These are phyloP conservation scores for Halcyon smyrnensis DNA, from an alignment of 2,797 vertebrate species.

Conservation along the genomic window DNA sequence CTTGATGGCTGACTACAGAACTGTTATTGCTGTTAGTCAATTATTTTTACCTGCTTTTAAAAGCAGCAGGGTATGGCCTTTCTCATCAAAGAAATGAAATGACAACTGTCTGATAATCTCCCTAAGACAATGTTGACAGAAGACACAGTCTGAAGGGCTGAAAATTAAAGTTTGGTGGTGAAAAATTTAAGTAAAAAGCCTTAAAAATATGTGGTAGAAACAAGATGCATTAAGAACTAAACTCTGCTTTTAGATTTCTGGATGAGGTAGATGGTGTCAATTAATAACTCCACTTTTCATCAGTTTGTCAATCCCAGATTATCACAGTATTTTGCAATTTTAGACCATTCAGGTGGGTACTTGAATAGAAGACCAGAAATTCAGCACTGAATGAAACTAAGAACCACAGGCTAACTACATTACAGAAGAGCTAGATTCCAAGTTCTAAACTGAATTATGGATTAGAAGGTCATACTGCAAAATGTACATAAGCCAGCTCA, in stretches of 20 bases:
- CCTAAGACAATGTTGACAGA: constrained; percentile 16
- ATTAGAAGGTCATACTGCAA: constrained; percentile 10
- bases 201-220: not conserved
- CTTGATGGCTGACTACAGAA: constrained; percentile 38
- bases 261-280: not conserved
- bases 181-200: constrained; percentile 18
- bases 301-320: not conserved
- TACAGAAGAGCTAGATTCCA: constrained; percentile 21
- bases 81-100: constrained; percentile 37
- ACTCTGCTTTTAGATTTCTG: not conserved
- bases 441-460: not conserved
- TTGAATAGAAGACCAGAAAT: constrained; percentile 37
- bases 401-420: not conserved
- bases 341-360: not conserved
- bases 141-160: not conserved
- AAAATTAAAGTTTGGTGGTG: not conserved
- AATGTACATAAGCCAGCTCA: constrained; percentile 1
- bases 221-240: not conserved
- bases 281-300: not conserved
- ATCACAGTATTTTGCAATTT: constrained; percentile 8
- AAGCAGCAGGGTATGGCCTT: not conserved
- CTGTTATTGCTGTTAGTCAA: constrained; percentile 48
- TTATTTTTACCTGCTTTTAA: constrained; percentile 55
- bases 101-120: constrained; percentile 12
- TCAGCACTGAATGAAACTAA: not conserved